Evolutionary conservation across 2,888 invertebrate genomes (phyloP).

Genomic region (Periphyllus acericola): DNA sequence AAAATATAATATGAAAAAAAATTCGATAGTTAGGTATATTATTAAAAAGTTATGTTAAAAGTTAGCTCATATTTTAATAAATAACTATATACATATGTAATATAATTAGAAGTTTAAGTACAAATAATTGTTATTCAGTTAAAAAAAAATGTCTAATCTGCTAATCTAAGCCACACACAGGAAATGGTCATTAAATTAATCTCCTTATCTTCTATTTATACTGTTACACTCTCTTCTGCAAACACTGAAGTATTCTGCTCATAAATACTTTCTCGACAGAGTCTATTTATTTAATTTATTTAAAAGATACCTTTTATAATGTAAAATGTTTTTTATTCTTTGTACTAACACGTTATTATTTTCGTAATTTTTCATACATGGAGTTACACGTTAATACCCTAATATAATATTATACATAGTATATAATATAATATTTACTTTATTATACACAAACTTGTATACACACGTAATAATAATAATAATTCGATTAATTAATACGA

Average conservation of each 20-base stretch:
- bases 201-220: background rate
- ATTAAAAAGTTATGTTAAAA: no score
- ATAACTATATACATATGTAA: background rate
- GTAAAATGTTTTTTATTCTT: background rate
- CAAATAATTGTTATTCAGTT: background rate
- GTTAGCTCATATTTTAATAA: no score
- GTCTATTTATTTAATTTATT: background rate
- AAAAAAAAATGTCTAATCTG: background rate
- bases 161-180: background rate
- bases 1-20: background rate
- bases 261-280: background rate
- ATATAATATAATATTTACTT: background rate
- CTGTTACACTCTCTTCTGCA: background rate
- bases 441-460: no score
- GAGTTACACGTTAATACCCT: background rate
- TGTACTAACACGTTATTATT: background rate
- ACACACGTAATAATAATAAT: no score
- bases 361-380: background rate
- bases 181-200: slow-evolving; percentile 4
- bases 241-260: background rate
- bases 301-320: background rate
- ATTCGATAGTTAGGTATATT: background rate
- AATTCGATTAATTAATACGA: no score
- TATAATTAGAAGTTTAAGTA: background rate
- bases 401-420: background rate